Evolutionary conservation across 2,797 vertebrate species (phyloP), one percentile per base, ranked within the genome.

Genomic region (Gorsachius magnificus): DNA sequence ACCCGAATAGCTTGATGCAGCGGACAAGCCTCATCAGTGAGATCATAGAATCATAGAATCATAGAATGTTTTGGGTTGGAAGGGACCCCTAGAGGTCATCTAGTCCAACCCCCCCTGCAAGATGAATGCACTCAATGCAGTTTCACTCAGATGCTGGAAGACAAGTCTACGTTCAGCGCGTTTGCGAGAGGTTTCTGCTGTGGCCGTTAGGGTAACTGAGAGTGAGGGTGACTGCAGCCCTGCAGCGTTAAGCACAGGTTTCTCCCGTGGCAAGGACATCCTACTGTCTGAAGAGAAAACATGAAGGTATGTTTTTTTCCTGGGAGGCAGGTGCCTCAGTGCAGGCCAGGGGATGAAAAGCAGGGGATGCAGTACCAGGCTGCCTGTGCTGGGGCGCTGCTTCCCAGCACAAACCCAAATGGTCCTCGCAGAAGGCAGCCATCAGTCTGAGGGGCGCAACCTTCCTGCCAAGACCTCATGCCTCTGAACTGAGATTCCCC

Each of bases 401-500:
- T 90, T 84, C 64, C 83, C 81, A 89, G 86, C 74, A 45, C 2
- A 89, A 87, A 84, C 10, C 83, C 36, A 41, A 43, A 54, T 11
- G 45, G 26, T 35, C 33, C 80, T 45, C 19, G 24, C 75, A 91
- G 90, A 88, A 80, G 66, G 51, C 78, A 79, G 71, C 0, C 1
- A 68, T 50, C 16, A 16, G 41, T 16, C 35, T 8, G 36, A 89
- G 83, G 46, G 83, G 63, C 22, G 79, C 61, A 85, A 29, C 46
- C 72, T 46, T 28, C 24, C 69, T 45, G 36, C 48, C 71, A 41
- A 86, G 95, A 90, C 91, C 93, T 97, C 78, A 26, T 26, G 38
- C 83, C 78, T 92, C 78, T 92, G 89, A 92, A 94, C 65, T 25
- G 87, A 96, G 86, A 53, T 83, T 13, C 82, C 90, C 92, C 63